Base-by-base conservation (phyloP, 2,113 vertebrate species). In the Circaetus gallicus region DNA sequence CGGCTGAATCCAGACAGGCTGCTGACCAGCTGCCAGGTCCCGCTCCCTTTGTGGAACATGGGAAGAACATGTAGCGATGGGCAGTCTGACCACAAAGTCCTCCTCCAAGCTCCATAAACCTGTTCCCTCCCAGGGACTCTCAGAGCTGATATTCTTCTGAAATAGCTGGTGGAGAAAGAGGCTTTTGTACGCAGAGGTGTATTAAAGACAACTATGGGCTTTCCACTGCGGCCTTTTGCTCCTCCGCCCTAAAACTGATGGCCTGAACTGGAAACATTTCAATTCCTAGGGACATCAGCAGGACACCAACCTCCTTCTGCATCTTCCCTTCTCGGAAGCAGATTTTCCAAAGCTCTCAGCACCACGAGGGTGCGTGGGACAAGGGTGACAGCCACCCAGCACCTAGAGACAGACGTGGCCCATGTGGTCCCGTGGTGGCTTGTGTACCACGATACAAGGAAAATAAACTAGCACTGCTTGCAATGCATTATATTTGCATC, bases 341-440 rank as follows among this genome's bases (percentile, higher is more conserved):
- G 17, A 47, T 50, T 40, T 73, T 16, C 40, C 81, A 55, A 67
- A 36, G 67, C 62, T 61, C 47, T 31, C n/a, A 69, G 67, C 32
- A 31, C 6, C 45, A 28, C 16, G 3, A 34, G 11, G 56, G 16
- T 25, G 29, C 4, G 2, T 0, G 20, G 52, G 40, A 72, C 26
- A 28, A 50, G 28, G 8, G 29, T 45, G 50, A 58, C 50, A 34
- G 34, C 32, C 43, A 22, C 62, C 47, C 40, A 18, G 45, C 7
- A 19, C 59, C 29, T 16, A 7, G 28, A 45, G 63, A 58, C 49
- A 24, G 29, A 31, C 16, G 15, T 1, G 18, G 18, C 15, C 55
- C 42, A 9, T 1, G 31, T 0, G 1, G 17, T 42, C 65, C 29
- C 1, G 0, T 4, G 13, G 59, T 25, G n/a, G 18, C 3, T 61